Base-by-base conservation (phyloP, 1,140 invertebrate genomes). In the Homalodisca vitripennis region DNA sequence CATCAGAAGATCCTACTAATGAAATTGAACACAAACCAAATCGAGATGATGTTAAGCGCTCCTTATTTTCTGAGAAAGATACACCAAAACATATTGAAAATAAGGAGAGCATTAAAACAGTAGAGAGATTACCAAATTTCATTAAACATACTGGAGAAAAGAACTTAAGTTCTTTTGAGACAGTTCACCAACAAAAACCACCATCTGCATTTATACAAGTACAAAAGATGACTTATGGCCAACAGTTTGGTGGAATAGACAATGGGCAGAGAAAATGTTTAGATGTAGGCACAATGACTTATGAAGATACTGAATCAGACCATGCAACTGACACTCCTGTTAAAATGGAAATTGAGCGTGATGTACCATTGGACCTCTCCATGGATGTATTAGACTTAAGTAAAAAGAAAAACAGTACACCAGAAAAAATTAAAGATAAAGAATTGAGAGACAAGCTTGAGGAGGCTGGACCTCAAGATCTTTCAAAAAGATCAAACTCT, bases 351-450 rank as follows among this genome's bases (percentile, higher is more conserved):
- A 51, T 32, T 67, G 68, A 24, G 32, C 47, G 41, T 53, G 85
- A 90, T 64, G 82, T 84, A 12, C 90, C 91, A 0, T 81, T 94
- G 65, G 92, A 94, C 81, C 80, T 93, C 1, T 87, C 86, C 31
- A 90, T 90, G 80, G 89, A 92, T 79, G 92, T 92, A 1, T 79
- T 96, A n/a, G 94, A 96, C 80, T 84, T 96, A 70, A 93, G 92
- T 75, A 91, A 92, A 73, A 95, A 94, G 78, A 87, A 84, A 75
- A 70, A 34, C 26, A 57, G 69, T 22, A 30, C 66, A 27, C 66
- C 65, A 34, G 66, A 24, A 22, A 53, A 71, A n/a, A 30, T 68
- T 69, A 76, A 14, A 22, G 57, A 60, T 17, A 20, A 48, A 24
- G 51, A 34, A 27, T 66, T 74, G 62, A 57, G 12, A 29, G 55